Conservation (phyloP, 1,140 invertebrate genomes). For the Harlomillsia oculata region DNA sequence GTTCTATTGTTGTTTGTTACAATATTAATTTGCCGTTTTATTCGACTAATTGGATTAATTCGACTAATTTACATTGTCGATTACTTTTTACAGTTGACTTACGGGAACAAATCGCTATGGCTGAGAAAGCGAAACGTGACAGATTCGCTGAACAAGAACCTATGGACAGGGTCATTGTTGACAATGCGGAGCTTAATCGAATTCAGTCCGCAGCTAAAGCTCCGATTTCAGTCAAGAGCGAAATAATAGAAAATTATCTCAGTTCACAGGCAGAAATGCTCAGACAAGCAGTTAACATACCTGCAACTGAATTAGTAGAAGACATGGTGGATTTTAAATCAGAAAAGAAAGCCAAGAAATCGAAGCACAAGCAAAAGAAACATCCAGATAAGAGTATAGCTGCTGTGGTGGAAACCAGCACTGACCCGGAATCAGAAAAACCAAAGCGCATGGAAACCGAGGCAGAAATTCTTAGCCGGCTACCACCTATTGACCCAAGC, state of each 20-base stretch:
- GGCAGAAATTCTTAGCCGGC: conserved; percentile 17
- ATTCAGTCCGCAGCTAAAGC: conserved; percentile 8
- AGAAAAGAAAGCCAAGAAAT: neutral
- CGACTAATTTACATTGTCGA: too few relatives aligned
- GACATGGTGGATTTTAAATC: conserved; percentile 1
- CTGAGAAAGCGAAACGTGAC: too few relatives aligned
- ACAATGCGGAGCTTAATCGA: conserved; percentile 2
- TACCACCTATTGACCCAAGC: conserved; percentile 22
- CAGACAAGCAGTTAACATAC: neutral
- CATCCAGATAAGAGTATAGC: neutral
- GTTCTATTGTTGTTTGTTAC: too few relatives aligned
- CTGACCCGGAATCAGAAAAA: neutral
- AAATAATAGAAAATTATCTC: conserved; percentile 16
- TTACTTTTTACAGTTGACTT: neutral
- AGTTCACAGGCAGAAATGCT: conserved; percentile 17
- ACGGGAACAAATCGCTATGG: conserved; percentile 8
- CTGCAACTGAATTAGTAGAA: neutral
- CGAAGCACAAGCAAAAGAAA: conserved; percentile 5
- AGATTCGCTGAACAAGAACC: too few relatives aligned
- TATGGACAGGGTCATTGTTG: too few relatives aligned
- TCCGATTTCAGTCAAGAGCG: conserved; percentile 12
- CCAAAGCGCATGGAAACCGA: conserved; percentile 11
- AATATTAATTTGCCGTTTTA: too few relatives aligned
- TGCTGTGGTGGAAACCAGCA: neutral
- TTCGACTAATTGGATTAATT: too few relatives aligned